A percentile compares a stretch with the other conserved stretches of the same genome.
These are phyloP conservation scores for Silvanus unidentatus DNA, from an alignment of 2,888 invertebrate species.

Conservation along the genomic window DNA sequence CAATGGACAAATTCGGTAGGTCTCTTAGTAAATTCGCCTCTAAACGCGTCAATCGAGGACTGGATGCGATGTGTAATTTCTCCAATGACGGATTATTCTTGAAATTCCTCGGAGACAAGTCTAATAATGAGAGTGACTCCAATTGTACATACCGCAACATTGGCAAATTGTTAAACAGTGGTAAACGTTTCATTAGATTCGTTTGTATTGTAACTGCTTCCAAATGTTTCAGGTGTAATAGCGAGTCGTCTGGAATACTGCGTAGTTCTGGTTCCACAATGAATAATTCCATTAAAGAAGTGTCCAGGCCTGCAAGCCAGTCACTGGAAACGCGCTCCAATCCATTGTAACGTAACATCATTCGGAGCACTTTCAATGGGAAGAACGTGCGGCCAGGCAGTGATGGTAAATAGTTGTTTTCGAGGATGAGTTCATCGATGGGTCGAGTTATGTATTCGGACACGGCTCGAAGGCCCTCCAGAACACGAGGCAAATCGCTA, in stretches of 20 bases:
- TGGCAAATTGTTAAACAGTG: slow-evolving; percentile 63
- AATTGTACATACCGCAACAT: slow-evolving; percentile 69
- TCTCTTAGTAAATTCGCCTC: slow-evolving; percentile 67
- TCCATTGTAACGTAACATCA: slow-evolving; percentile 80
- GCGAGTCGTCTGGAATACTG: slow-evolving; percentile 71
- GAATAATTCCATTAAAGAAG: slow-evolving; percentile 72
- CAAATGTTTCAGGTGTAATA: slow-evolving; percentile 65
- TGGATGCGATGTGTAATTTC: slow-evolving; percentile 67
- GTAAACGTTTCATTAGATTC: slow-evolving; percentile 67
- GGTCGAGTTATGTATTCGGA: slow-evolving; percentile 61
- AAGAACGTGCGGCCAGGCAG: slow-evolving; percentile 78
- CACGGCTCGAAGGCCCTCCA: slow-evolving; percentile 66
- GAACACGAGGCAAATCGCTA: slow-evolving; percentile 73
- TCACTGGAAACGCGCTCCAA: slow-evolving; percentile 74
- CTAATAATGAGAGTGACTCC: slow-evolving; percentile 61
- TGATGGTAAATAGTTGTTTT: slow-evolving; percentile 80
- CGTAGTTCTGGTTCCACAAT: slow-evolving; percentile 78
- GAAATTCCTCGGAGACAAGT: slow-evolving; percentile 63
- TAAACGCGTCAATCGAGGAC: slow-evolving; percentile 59
- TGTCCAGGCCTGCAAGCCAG: slow-evolving; percentile 75
- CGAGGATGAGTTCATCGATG: slow-evolving; percentile 80
- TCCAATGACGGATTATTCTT: slow-evolving; percentile 66
- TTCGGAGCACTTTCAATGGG: slow-evolving; percentile 64
- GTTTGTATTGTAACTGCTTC: slow-evolving; percentile 82
- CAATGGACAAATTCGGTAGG: slow-evolving; percentile 55